Evolutionary conservation across 2,888 invertebrate genomes (phyloP).

Genomic region (Ptilodon capucinus): DNA sequence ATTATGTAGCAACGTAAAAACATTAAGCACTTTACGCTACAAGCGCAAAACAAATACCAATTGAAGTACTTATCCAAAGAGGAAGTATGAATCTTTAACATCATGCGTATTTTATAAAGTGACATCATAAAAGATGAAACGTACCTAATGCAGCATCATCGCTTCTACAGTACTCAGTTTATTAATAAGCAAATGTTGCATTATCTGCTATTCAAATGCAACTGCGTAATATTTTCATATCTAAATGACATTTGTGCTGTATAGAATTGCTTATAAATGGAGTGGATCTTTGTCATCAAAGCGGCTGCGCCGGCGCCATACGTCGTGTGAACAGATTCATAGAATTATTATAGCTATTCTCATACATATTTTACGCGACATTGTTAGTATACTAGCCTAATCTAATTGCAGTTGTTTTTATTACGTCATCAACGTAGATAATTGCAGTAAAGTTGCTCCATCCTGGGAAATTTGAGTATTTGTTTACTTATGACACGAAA

Average conservation of each 20-base stretch:
- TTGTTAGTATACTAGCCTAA: no score
- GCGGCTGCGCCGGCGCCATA: not conserved
- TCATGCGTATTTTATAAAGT: conserved; percentile 25
- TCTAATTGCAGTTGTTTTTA: no score
- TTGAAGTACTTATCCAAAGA: not conserved
- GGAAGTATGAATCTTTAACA: conserved; percentile 21
- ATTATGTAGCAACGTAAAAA: not conserved
- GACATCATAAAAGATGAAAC: conserved; percentile 29
- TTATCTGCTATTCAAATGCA: conserved; percentile 15
- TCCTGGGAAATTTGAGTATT: no score
- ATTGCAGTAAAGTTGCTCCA: no score
- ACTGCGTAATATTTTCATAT: conserved; percentile 8
- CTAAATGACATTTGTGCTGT: not conserved
- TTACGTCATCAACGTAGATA: no score
- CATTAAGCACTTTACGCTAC: no score
- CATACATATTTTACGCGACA: no score
- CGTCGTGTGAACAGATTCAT: no score
- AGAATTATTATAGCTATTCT: no score
- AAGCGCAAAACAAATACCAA: conserved; percentile 19
- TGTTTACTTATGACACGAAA: no score
- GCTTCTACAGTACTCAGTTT: not conserved
- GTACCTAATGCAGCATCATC: conserved; percentile 2
- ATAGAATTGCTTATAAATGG: not conserved
- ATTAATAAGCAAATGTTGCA: conserved; percentile 5
- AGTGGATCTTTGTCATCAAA: not conserved